A percentile compares a stretch with the other conserved stretches of the same genome.
These are phyloP conservation scores for Eurois occulta DNA, from an alignment of 2,888 invertebrate species.

Conservation along the genomic window DNA sequence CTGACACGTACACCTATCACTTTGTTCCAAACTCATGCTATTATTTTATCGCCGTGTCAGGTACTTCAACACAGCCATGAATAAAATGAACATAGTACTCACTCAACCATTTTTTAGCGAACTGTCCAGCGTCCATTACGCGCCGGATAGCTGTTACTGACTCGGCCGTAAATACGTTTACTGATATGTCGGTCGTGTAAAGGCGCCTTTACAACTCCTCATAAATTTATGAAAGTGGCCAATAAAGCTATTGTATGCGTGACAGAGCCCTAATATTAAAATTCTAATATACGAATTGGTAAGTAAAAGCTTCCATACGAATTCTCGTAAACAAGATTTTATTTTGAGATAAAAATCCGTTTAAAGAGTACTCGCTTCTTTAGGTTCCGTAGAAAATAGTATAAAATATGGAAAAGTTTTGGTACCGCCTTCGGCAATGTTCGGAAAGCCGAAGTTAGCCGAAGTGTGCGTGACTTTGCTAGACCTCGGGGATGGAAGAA, in stretches of 20 bases:
- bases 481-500: conserved; percentile 6
- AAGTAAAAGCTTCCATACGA: conserved; percentile 42
- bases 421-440: conserved; percentile 29
- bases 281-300: conserved; percentile 54
- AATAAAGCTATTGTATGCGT: conserved; percentile 61
- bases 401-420: conserved; percentile 29
- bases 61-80: conserved; percentile 18
- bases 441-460: conserved; percentile 45
- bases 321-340: conserved; percentile 53
- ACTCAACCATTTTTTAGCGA: conserved; percentile 35
- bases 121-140: conserved; percentile 33
- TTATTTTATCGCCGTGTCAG: conserved; percentile 34
- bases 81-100: conserved; percentile 28
- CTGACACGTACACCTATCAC: not conserved
- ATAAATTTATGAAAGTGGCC: conserved; percentile 55
- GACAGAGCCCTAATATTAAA: conserved; percentile 47
- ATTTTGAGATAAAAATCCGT: conserved; percentile 50
- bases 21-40: not conserved
- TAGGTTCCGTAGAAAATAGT: conserved; percentile 18
- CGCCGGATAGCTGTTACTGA: conserved; percentile 46
- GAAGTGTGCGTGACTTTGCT: conserved; percentile 40
- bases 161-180: conserved; percentile 34
- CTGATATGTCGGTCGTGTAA: conserved; percentile 32
- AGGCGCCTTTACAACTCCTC: conserved; percentile 29
- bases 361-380: conserved; percentile 20